These are phyloP conservation scores for Ahaetulla prasina DNA, from an alignment of 2,113 vertebrate genomes.

Conservation along the genomic window DNA sequence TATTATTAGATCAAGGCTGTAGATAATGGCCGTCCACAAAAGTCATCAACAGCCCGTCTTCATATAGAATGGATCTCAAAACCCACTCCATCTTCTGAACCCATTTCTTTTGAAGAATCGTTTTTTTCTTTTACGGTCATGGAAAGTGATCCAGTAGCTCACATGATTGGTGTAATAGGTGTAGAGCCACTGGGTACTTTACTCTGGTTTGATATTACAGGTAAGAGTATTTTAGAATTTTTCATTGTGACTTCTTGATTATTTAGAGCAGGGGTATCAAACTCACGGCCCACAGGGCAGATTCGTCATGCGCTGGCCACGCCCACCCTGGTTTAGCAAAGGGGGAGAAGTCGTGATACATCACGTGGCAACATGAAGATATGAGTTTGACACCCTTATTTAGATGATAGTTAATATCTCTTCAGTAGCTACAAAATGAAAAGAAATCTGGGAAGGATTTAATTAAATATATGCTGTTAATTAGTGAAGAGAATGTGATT, in stretches of 20 bases:
- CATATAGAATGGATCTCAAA: conserved; percentile 96
- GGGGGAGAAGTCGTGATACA: fast-evolving
- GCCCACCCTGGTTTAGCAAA: too few species aligned
- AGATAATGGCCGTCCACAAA: conserved; percentile 96
- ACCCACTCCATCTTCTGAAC: conserved; percentile 70
- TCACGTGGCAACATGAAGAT: too few species aligned
- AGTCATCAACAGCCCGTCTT: conserved; percentile 87
- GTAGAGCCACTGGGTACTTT: conserved; percentile 81
- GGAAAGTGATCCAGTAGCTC: conserved; percentile 95
- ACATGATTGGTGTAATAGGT: conserved; percentile 94
- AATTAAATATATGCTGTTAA: background rate
- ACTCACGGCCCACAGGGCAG: too few species aligned
- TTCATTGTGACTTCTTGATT: background rate
- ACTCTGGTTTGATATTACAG: conserved; percentile 96
- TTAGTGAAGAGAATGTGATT: background rate
- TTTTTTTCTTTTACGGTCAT: conserved; percentile 91
- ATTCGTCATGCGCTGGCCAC: too few species aligned
- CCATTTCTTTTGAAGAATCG: conserved; percentile 86
- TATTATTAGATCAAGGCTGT: conserved; percentile 89
- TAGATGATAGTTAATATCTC: background rate
- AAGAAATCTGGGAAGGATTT: background rate
- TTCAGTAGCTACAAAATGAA: background rate
- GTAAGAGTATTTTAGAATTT: conserved; percentile 63
- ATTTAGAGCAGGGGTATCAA: background rate
- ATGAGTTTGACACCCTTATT: too few species aligned